phyloP scores from a whole-genome alignment of 2,113 vertebrate genomes.

The Pungitius pungitius region DNA sequence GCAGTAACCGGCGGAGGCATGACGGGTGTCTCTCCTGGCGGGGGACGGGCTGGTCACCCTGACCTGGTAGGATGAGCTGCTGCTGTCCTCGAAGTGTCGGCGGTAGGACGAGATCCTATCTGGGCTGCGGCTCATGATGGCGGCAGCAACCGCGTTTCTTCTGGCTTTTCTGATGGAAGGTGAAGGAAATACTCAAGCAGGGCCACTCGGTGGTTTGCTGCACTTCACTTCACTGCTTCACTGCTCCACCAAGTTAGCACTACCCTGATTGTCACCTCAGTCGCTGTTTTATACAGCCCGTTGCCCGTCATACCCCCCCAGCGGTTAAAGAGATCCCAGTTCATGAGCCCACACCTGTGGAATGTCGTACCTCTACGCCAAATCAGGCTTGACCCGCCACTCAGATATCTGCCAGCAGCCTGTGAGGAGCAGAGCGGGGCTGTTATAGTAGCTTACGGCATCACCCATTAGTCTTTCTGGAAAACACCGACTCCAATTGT shows the following conservation, averaged over 20 bases:
- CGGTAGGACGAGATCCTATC: slow-evolving; percentile 83
- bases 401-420: slow-evolving; percentile 74
- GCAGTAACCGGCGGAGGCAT: slow-evolving; percentile 66
- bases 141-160: slow-evolving; percentile 10
- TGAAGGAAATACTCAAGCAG: slow-evolving; percentile 3
- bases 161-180: slow-evolving; percentile 17
- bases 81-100: slow-evolving; percentile 80
- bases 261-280: slow-evolving; percentile 2
- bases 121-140: slow-evolving; percentile 77
- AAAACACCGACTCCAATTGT: slow-evolving; percentile 1
- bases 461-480: slow-evolving; percentile 10
- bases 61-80: slow-evolving; percentile 72
- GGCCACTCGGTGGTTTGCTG: slow-evolving; percentile 26
- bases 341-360: slow-evolving; percentile 71
- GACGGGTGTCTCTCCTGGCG: slow-evolving; percentile 60
- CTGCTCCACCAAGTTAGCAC: slow-evolving; percentile 17
- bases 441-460: slow-evolving; percentile 25
- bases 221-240: not conserved
- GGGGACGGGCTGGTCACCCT: slow-evolving; percentile 82
- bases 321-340: slow-evolving; percentile 40
- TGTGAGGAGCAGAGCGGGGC: slow-evolving; percentile 62
- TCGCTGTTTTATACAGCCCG: slow-evolving; percentile 60
- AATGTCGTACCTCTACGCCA: slow-evolving; percentile 78
- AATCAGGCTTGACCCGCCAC: slow-evolving; percentile 54
- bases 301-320: slow-evolving; percentile 11